phyloP scores from a whole-genome alignment of 2,113 vertebrate genomes.

The Cacatua alba region DNA sequence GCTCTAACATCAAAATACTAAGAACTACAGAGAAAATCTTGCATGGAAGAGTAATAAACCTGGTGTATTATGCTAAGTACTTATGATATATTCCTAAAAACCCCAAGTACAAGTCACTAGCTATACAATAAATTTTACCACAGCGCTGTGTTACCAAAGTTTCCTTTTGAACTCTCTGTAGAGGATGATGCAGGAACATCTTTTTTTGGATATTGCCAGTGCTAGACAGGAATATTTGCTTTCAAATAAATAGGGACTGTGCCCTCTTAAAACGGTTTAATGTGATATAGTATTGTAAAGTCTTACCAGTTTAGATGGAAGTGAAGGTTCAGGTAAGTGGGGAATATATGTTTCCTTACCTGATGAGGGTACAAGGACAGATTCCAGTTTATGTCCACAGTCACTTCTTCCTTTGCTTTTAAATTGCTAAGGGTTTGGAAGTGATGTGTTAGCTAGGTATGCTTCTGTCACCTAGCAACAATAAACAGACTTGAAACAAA shows the following conservation, averaged over 20 bases:
- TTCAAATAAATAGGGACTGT: neutral
- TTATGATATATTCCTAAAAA: neutral
- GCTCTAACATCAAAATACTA: neutral
- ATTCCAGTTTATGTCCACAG: neutral
- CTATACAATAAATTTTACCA: neutral
- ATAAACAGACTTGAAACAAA: neutral
- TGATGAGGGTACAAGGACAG: neutral
- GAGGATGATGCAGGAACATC: neutral
- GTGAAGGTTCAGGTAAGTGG: neutral
- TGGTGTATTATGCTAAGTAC: neutral
- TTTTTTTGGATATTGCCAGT: neutral
- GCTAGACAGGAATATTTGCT: neutral
- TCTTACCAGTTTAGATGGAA: neutral
- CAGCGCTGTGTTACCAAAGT: neutral
- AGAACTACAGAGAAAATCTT: neutral
- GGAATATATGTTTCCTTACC: neutral
- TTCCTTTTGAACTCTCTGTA: neutral
- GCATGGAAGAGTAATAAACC: neutral
- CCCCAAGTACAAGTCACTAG: neutral
- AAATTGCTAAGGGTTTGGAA: neutral
- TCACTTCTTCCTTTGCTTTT: neutral
- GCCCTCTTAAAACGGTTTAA: neutral
- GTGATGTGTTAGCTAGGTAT: neutral
- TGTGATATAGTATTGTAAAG: neutral
- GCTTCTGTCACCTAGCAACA: neutral